Base-by-base conservation (phyloP, 2,888 invertebrate species). In the Raillietiella orientalis region DNA sequence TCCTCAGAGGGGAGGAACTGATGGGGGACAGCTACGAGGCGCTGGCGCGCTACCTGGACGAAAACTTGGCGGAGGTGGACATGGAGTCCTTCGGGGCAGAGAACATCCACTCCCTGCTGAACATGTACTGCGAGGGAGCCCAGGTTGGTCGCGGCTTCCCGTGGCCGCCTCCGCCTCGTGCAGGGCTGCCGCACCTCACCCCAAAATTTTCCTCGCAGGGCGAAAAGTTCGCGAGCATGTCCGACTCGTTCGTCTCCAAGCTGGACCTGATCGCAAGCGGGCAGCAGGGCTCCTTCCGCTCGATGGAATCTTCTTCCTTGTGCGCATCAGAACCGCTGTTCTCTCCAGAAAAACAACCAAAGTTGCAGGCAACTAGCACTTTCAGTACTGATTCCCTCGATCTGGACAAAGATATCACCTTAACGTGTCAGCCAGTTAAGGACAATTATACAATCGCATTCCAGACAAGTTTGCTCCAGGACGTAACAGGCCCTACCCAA, bases 361-460 rank as follows among this genome's bases (percentile, higher is more conserved):
- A 32, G 9, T 62, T 59, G 34, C 55, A 55, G 19, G 35, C 35
- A 16, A 61, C 63, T 29, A 56, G 56, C 29, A 67, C 69, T 45
- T 71, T 69, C 49, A 77, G 77, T 39, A 74, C 77, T 32, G 79
- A 82, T 45, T 79, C 77, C 34, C 55, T 82, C 37, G 79, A 82
- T 47, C 62, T 64, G 32, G 66, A 67, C 43, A 66, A 67, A 40
- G 74, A 75, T 41, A 67, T 77, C 42, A 65, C 79, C 46, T 58
- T 77, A 35, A 79, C 77, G 33, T 82, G 79, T 47, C 70, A 71
- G 49, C 69, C 74, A 32, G 75, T 77, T 47, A 77, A 79, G 53
- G 71, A 77, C 49, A 82, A 82, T 52, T 82, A 82, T 45, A 82
- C 79, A 34, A 77, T 82, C 41, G 79, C 79, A 35, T 82, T 82